Evolutionary conservation across 2,888 invertebrate genomes (phyloP), one percentile per base, ranked within the genome.

Genomic region (Lomographa bimaculata): DNA sequence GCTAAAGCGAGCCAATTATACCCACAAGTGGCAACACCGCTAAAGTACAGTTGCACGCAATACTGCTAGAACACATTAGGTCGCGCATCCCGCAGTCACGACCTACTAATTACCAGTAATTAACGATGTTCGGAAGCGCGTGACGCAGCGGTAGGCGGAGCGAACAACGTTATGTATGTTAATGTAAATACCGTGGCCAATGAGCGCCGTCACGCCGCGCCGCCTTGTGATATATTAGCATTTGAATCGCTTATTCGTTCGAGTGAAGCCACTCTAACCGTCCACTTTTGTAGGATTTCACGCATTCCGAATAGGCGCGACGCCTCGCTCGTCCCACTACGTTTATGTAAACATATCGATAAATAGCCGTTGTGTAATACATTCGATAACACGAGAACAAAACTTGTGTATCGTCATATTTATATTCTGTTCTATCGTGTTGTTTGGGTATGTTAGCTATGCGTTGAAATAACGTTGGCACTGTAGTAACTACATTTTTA

Each of bases 141-240:
- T 81, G 81, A 81, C 81, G 80, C 79, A 79, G 62, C 52, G 50
- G 79, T 70, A 65, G 86, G 86, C 84, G 86, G 80, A 71, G 85
- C 83, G 50, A 63, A 52, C 65, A 60, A 66, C 65, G 69, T 71
- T 79, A 75, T 75, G 69, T 81, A 86, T 86, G 85, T 79, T 85
- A 85, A 87, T 89, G 79, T 76, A 78, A 80, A 81, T 71, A 78
- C 62, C 75, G 64, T 72, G 65, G 73, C 87, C 87, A 89, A 89
- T 89, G 77, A 79, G 78, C 68, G 71, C 48, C 80, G 74, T 79
- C 79, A 79, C 71, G 72, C 64, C 69, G 65, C 71, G 56, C 84
- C 79, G 82, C 79, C 79, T 74, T 65, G 87, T 87, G 86, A 89
- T 86, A 87, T 87, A 89, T 89, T 89, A 86, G 79, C 84, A 85